Evolutionary conservation across 1,140 invertebrate species (phyloP), one percentile per base, ranked within the genome.

Genomic region (Tetramorium parvispinum): DNA sequence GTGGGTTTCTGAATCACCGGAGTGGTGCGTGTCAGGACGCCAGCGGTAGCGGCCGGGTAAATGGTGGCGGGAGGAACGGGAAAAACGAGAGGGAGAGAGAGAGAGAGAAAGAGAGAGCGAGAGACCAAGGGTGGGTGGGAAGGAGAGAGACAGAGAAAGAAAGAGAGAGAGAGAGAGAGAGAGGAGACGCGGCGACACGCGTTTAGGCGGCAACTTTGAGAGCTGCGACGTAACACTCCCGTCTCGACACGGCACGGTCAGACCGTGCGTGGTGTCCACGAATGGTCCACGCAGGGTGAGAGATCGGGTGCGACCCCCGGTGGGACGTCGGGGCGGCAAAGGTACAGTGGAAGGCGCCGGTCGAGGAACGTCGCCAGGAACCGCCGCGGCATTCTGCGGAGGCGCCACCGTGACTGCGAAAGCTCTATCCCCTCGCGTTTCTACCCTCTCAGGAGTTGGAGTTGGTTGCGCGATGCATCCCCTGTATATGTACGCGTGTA

Each of bases 381-480:
- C 87, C 90, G 89, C 91, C 92, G 87, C 87, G 88, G 77, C 85
- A 87, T 89, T 91, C 87, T 88, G 86, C 90, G 87, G 87, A 85
- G 92, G 92, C 93, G 92, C 93, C 91, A 93, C 90, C 83, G 85
- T 86, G 90, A 73, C 57, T 86, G 49, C 40, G 49, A 89, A 77
- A 87, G 57, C 73, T 71, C 59, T 24, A 18, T 59, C 57, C 66
- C 53, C 68, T 70, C 68, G n/a, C 51, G 32, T 21, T 53, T 43
- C 46, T 71, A 59, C 89, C 49, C 43, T 18, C 77, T 53, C 46
- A 81, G 81, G 79, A 76, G 85, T 91, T 88, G 85, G 86, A 73
- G 88, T 89, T 89, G 88, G 86, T 57, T 59, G 81, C 57, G 85
- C 75, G 53, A 40, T 79, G 57, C 75, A 85, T 57, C 85, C 85